phyloP scores from a whole-genome alignment of 2,797 vertebrate genomes.

The Emys orbicularis region DNA sequence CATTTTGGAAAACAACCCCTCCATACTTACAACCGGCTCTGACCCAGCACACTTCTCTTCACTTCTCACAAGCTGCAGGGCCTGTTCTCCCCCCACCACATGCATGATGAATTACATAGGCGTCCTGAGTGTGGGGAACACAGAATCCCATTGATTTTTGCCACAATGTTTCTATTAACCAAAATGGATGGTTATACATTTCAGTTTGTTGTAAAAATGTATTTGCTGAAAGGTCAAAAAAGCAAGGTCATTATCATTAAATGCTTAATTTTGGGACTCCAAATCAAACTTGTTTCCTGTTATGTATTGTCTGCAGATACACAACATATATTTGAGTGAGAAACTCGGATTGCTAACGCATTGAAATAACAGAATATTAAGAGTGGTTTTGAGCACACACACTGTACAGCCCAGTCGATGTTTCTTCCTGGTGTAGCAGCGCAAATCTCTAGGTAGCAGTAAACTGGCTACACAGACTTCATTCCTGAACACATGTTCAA shows the following conservation, averaged over 20 bases:
- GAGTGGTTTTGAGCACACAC: constrained; percentile 21
- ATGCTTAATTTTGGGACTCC: constrained; percentile 54
- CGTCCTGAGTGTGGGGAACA: neutral
- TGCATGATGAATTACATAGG: constrained; percentile 14
- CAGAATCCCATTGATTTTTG: constrained; percentile 49
- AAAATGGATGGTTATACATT: neutral
- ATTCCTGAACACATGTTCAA: constrained; percentile 78
- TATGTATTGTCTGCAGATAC: constrained; percentile 49
- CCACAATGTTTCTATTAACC: constrained; percentile 52
- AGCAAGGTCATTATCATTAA: constrained; percentile 32
- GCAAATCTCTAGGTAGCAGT: constrained; percentile 74
- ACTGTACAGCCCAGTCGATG: constrained; percentile 43
- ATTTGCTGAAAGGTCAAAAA: constrained; percentile 48
- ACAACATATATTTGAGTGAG: neutral
- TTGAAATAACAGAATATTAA: constrained; percentile 14
- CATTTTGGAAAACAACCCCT: constrained; percentile 32
- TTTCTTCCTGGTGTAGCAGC: constrained; percentile 68
- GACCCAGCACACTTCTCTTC: neutral
- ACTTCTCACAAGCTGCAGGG: constrained; percentile 24
- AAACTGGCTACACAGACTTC: constrained; percentile 70
- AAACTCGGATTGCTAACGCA: constrained; percentile 31
- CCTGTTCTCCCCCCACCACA: neutral
- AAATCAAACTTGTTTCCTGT: constrained; percentile 57
- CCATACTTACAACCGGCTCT: constrained; percentile 22
- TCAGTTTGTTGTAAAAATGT: fast-evolving